Evolutionary conservation across 2,113 vertebrate species (phyloP).

Genomic region (Bos taurus): DNA sequence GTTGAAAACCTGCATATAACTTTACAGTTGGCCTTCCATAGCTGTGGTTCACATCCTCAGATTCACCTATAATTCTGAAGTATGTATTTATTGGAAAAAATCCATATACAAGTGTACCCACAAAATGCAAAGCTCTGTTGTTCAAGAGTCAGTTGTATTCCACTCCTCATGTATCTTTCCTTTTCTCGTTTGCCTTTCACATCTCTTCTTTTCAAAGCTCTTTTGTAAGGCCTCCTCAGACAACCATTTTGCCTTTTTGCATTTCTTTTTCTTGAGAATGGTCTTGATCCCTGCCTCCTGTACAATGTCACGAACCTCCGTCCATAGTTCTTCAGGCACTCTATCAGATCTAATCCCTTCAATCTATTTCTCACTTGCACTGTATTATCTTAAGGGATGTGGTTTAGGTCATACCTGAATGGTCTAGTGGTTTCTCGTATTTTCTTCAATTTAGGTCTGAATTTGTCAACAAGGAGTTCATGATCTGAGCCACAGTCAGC

Average conservation of each 20-base stretch:
- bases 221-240: neutral
- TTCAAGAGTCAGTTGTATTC: neutral
- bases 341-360: neutral
- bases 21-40: neutral
- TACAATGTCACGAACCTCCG: neutral
- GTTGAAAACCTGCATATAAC: neutral
- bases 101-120: neutral
- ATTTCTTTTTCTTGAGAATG: neutral
- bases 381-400: neutral
- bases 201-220: neutral
- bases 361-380: neutral
- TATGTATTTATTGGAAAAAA: neutral
- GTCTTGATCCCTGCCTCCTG: neutral
- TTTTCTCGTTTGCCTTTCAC: neutral
- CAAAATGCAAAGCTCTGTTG: neutral
- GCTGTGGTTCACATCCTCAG: neutral
- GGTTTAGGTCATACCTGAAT: neutral
- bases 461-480: neutral
- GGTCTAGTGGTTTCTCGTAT: neutral
- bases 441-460: neutral
- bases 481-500: neutral
- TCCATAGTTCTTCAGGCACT: neutral
- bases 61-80: neutral
- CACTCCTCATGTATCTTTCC: neutral
- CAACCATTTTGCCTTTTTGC: neutral